phyloP scores from a whole-genome alignment of 2,113 vertebrate genomes.

The Melospiza georgiana region DNA sequence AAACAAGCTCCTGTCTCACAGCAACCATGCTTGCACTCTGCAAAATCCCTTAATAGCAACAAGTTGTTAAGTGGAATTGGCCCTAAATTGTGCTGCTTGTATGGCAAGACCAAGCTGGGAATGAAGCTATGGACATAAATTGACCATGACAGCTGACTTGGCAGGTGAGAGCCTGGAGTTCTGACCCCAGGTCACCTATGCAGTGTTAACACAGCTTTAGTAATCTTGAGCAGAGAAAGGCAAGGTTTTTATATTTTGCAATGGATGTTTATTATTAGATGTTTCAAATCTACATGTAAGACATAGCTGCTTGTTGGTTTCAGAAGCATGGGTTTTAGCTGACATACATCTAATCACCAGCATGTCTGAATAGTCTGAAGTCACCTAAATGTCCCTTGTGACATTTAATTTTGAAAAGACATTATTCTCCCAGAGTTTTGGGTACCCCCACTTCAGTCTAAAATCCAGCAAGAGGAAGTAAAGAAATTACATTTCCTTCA shows the following conservation, averaged over 20 bases:
- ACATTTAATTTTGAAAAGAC: not conserved
- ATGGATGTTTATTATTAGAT: not conserved
- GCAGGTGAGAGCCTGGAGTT: not conserved
- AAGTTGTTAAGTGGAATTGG: not conserved
- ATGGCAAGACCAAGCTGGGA: not conserved
- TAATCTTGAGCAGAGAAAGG: not conserved
- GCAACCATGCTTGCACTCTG: not conserved
- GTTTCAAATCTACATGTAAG: not conserved
- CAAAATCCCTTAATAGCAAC: not conserved
- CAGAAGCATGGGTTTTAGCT: not conserved
- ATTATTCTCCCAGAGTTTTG: not conserved
- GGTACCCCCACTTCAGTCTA: not conserved
- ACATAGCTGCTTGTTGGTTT: not conserved
- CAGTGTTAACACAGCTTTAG: not conserved
- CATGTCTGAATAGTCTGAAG: not conserved
- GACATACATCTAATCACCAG: not conserved
- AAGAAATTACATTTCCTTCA: not conserved
- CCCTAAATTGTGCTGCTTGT: not conserved
- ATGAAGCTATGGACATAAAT: not conserved
- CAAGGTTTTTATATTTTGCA: not conserved
- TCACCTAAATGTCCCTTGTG: not conserved
- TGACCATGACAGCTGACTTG: not conserved
- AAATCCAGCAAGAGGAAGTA: not conserved
- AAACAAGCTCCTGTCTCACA: not conserved
- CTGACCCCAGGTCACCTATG: not conserved